Evolutionary conservation across 1,140 invertebrate species (phyloP), one percentile per base, ranked within the genome.

Genomic region (Lineus longissimus): DNA sequence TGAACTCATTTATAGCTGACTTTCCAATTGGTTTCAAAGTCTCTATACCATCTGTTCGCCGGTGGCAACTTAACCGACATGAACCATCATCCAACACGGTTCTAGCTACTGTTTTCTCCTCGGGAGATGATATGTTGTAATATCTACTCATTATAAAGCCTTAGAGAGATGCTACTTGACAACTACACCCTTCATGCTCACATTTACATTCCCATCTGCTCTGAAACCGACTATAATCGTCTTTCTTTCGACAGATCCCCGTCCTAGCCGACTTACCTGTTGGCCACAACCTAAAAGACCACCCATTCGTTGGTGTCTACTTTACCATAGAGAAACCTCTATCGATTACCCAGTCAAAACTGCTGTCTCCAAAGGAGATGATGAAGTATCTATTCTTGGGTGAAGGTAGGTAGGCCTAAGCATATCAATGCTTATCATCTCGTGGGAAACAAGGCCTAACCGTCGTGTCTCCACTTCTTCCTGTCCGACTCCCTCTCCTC

Each of bases 221-320:
- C 19, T 43, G 19, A 19, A 43, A 11, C 40, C 11, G 40, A 19
- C 19, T 19, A 51, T 51, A 4, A 9, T 23, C 25, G 47, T n/a
- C 19, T 51, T 51, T 27, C 25, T 23, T 64, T 30, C 41, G 45
- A 31, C 36, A 72, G 71, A 73, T 76, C n/a, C 65, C 62, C 19
- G 67, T 73, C 6, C 22, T 61, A 22, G 66, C 71, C 19, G 87
- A 94, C 82, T 83, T 90, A 19, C 88, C 91, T 0, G 93, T 95
- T 2, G 94, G 94, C 0, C 83, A 90, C 57, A 96, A 96, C 80
- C 83, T 96, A 0, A 90, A 90, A 66, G 90, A 92, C 71, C 90
- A 92, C 27, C 23, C 55, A n/a, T 51, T 51, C 25, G 47, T 51
- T n/a, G 47, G 47, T 13, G 30, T 30, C n/a, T 57, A 33, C 30